Evolutionary conservation across 2,113 vertebrate genomes (phyloP).

Genomic region (Aplodontia rufa): DNA sequence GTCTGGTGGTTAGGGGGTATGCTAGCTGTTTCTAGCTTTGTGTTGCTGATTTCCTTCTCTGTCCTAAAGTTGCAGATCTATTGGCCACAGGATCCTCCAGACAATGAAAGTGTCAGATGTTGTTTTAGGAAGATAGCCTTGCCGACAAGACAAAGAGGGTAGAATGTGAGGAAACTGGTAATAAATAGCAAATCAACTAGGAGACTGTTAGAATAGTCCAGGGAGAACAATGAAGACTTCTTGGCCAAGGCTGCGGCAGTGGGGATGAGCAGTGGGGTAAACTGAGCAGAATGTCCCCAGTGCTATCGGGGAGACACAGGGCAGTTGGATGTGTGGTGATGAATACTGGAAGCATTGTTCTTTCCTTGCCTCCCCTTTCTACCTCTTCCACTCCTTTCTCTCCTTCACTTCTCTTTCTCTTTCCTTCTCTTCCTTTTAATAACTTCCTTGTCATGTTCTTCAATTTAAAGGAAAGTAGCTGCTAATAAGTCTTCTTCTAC

Average conservation of each 20-base stretch:
- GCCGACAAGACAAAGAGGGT: background rate
- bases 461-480: background rate
- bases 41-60: constrained; percentile 14
- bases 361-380: background rate
- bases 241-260: background rate
- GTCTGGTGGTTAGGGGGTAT: background rate
- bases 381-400: background rate
- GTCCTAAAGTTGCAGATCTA: background rate
- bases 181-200: background rate
- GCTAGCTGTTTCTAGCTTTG: background rate
- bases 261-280: background rate
- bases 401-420: background rate
- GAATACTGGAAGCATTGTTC: background rate
- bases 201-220: background rate
- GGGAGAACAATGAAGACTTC: background rate
- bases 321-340: background rate
- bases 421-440: background rate
- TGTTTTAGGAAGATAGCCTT: background rate
- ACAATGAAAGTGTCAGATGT: background rate
- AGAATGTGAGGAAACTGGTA: background rate
- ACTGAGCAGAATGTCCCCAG: background rate
- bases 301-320: background rate
- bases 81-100: background rate
- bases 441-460: background rate
- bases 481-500: background rate